Percentiles rank a stretch among this genome's conserved stretches.
Evolutionary conservation across 2,113 vertebrate species (phyloP).

Genomic region (Dromaius novaehollandiae): DNA sequence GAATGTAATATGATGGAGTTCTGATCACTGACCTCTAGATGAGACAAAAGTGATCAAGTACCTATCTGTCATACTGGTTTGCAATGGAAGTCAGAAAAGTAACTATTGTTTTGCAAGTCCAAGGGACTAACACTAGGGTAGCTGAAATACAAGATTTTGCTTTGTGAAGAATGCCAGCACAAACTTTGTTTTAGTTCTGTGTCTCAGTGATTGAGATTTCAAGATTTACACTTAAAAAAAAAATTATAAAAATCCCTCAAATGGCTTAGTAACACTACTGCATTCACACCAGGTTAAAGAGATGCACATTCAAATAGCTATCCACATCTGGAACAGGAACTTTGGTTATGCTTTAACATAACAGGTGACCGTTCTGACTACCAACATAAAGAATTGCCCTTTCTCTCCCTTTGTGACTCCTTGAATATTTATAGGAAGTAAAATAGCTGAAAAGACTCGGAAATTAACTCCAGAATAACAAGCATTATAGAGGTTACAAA

Average conservation of each 20-base stretch:
- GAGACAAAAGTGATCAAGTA: background rate
- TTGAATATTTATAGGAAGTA: background rate
- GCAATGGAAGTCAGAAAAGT: background rate
- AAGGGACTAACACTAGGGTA: background rate
- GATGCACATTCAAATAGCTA: background rate
- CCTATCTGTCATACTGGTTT: background rate
- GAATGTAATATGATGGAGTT: background rate
- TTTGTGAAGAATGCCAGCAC: background rate
- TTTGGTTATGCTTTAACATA: background rate
- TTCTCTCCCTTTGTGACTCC: background rate
- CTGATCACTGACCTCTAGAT: background rate
- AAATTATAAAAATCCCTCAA: fast-evolving
- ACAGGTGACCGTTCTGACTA: background rate
- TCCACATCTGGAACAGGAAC: background rate
- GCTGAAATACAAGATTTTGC: background rate
- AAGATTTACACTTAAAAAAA: background rate
- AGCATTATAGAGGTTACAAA: background rate
- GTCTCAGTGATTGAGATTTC: background rate
- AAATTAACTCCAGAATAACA: background rate
- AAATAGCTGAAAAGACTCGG: background rate
- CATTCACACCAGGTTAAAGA: background rate
- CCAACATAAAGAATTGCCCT: background rate
- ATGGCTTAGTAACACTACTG: background rate
- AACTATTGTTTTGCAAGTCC: background rate
- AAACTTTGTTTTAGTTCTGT: fast-evolving